Evolutionary conservation across 2,797 vertebrate genomes (phyloP).

Genomic region (Hippopotamyrus pictus): DNA sequence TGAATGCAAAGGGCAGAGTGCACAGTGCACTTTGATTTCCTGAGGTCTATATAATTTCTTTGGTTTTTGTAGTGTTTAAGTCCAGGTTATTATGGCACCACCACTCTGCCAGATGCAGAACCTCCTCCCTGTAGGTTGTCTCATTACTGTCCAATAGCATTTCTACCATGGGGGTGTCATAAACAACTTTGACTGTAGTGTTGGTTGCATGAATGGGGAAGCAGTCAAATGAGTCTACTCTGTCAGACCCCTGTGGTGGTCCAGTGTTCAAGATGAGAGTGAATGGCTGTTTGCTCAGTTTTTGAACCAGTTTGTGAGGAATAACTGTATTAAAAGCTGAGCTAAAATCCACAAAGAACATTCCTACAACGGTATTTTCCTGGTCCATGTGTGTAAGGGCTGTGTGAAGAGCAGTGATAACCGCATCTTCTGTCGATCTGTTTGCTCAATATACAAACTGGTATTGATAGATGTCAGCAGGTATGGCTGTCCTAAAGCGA

Average conservation of each 20-base stretch:
- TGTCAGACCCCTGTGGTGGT: background rate
- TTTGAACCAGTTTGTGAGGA: background rate
- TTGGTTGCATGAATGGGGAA: background rate
- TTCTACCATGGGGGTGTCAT: background rate
- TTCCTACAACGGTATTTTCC: background rate
- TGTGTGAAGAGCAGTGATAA: background rate
- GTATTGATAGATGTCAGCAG: background rate
- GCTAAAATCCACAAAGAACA: background rate
- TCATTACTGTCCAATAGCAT: background rate
- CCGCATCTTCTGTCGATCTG: background rate
- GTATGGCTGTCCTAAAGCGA: background rate
- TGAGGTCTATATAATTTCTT: background rate
- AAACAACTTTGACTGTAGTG: background rate
- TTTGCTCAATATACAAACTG: background rate
- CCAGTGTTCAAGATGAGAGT: background rate
- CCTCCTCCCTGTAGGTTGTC: background rate
- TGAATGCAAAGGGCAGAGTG: no score
- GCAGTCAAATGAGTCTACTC: no score
- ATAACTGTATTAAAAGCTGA: background rate
- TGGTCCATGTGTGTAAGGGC: background rate
- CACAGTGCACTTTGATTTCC: no score
- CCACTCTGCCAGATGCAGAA: background rate
- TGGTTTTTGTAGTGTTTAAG: background rate
- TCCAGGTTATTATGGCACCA: background rate
- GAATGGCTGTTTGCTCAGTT: background rate